Evolutionary conservation across 2,113 vertebrate genomes (phyloP).

Genomic region (Struthidea cinerea): DNA sequence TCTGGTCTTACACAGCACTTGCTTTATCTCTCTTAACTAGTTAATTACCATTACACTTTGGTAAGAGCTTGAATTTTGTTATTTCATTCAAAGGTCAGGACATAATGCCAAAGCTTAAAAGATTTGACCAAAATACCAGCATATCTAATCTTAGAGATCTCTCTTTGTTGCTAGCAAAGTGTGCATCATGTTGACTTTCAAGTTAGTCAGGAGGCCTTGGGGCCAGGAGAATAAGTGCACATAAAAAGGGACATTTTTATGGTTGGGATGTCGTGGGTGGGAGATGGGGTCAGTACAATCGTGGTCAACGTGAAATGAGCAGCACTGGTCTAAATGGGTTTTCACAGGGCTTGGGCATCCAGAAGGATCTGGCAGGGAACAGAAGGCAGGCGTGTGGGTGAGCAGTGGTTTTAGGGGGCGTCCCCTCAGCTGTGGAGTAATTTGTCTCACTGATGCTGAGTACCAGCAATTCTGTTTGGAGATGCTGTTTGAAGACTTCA

Average conservation of each 20-base stretch:
- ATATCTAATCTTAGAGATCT: neutral
- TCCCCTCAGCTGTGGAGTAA: neutral
- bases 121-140: neutral
- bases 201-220: neutral
- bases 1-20: neutral
- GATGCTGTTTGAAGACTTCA: neutral
- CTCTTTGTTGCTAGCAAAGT: neutral
- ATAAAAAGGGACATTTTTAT: neutral
- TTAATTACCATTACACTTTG: neutral
- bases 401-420: neutral
- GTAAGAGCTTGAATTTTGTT: neutral
- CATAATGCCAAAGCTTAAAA: neutral
- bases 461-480: neutral
- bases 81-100: neutral
- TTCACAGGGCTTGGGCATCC: neutral
- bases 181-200: neutral
- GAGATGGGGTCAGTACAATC: neutral
- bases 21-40: neutral
- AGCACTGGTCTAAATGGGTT: neutral
- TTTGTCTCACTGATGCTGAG: neutral
- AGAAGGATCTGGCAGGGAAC: neutral
- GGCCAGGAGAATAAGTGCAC: neutral
- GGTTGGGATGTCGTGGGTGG: neutral
- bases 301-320: neutral
- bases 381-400: neutral